These are phyloP conservation scores for Linepithema humile DNA, from an alignment of 1,140 invertebrate genomes.

Conservation along the genomic window DNA sequence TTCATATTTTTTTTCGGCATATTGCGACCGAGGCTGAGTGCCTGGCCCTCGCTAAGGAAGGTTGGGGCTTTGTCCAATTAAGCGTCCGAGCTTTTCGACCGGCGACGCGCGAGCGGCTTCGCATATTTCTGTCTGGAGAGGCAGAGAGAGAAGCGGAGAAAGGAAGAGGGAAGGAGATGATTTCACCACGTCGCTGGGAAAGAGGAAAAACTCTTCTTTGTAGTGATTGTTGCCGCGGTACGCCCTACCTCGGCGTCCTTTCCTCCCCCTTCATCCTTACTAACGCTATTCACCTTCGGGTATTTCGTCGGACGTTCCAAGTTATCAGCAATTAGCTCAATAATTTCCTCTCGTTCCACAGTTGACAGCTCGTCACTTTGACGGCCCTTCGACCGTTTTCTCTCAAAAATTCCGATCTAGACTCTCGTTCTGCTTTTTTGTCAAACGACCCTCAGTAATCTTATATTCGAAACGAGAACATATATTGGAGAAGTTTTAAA, in stretches of 20 bases:
- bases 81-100: conserved; percentile 81
- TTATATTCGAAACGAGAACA: not conserved
- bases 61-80: conserved; percentile 84
- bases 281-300: conserved; percentile 63
- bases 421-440: conserved; percentile 21
- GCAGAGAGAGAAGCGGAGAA: conserved; percentile 44
- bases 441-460: not conserved
- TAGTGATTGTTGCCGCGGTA: conserved; percentile 62
- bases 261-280: conserved; percentile 3
- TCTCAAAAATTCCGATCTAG: conserved; percentile 61
- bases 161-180: conserved; percentile 16
- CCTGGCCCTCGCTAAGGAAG: conserved; percentile 75
- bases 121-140: conserved; percentile 82
- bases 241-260: conserved; percentile 36
- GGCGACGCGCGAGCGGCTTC: conserved; percentile 72
- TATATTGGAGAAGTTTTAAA: not conserved
- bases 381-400: conserved; percentile 29
- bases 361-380: conserved; percentile 74
- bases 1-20: conserved; percentile 79
- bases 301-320: conserved; percentile 74
- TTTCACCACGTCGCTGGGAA: conserved; percentile 67
- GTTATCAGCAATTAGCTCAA: conserved; percentile 82
- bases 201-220: conserved; percentile 74
- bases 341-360: conserved; percentile 74
- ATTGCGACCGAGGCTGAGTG: conserved; percentile 78